Base-by-base conservation (phyloP, 2,797 vertebrate genomes). In the Oreochromis mossambicus region DNA sequence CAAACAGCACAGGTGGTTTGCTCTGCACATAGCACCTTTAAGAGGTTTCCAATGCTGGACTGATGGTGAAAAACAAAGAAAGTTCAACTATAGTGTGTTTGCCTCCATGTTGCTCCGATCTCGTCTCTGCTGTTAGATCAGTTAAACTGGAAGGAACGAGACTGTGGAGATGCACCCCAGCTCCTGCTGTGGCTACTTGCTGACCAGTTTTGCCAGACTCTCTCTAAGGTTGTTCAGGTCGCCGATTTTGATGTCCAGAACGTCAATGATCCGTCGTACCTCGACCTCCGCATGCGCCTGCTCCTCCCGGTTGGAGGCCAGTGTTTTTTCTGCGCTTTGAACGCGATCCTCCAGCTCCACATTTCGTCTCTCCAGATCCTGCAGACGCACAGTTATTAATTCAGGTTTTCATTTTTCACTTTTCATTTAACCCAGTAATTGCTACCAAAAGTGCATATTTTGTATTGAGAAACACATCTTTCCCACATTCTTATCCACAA, bases 201-300 rank as follows among this genome's bases (percentile, higher is more conserved):
- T 97, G 0, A 98, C 86, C 80, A 99, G 96, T 83, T 97, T 97
- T 36, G 97, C 97, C 77, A 99, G 93, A 84, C 96, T 98, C 90
- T 97, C 97, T 8, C 98, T 95, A 70, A 99, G 95, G 94, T 97
- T 97, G 0, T 95, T 97, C 84, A 99, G 96, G 94, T 99, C 98
- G 1, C 97, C 96, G 61, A 99, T 97, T 95, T 99, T 98, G 87
- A 97, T 91, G 2, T 99, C 98, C 90, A 99, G 96, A 56, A 97
- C 95, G 51, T 97, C 96, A 0, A 98, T 96, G 9, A 97, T 95
- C 50, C 95, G 96, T 81, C 89, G 94, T 77, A 99, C 96, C 85
- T 98, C 97, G 0, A 55, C 92, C 79, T 97, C 96, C 0, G 97
- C 91, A 73, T 95, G 96, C 52, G 96, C 95, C 82, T 95, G 95